Evolutionary conservation across 1,140 invertebrate genomes (phyloP).

Genomic region (Oryctes rhinoceros): DNA sequence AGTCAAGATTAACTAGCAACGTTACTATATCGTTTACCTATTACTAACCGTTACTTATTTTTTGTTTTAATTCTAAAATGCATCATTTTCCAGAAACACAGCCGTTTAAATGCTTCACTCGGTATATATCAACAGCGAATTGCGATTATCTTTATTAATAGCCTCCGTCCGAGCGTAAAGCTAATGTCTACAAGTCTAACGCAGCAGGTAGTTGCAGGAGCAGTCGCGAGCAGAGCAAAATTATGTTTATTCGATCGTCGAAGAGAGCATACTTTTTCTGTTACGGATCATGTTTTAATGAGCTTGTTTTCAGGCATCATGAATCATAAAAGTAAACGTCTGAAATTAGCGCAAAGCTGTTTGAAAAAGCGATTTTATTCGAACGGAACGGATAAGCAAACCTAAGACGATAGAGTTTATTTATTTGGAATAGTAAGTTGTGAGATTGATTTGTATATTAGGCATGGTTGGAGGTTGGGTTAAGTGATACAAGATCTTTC

Average conservation of each 20-base stretch:
- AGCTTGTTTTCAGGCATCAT: not conserved
- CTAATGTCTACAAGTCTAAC: not conserved
- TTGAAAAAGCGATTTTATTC: not conserved
- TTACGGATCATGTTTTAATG: not conserved
- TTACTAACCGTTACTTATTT: too few species aligned
- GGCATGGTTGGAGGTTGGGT: too few species aligned
- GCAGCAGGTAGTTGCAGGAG: not conserved
- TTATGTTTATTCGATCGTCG: not conserved
- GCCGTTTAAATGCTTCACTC: too few species aligned
- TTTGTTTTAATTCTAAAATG: too few species aligned
- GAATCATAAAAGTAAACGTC: not conserved
- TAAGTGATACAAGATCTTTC: too few species aligned
- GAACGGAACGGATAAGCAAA: not conserved
- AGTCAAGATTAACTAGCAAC: too few species aligned
- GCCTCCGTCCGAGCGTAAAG: not conserved
- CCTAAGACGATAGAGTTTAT: too few species aligned
- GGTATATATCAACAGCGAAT: not conserved
- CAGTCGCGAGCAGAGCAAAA: not conserved
- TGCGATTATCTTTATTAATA: not conserved
- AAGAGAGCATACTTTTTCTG: not conserved
- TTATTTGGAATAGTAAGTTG: too few species aligned
- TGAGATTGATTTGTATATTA: too few species aligned
- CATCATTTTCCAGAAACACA: too few species aligned
- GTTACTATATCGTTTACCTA: too few species aligned
- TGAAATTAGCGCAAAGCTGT: not conserved